Percentiles rank a stretch among this genome's conserved stretches.
These are phyloP conservation scores for Diacarnus erythraeanus DNA, from an alignment of 37 sponge, comb jelly and placozoan genomes.

Conservation along the genomic window DNA sequence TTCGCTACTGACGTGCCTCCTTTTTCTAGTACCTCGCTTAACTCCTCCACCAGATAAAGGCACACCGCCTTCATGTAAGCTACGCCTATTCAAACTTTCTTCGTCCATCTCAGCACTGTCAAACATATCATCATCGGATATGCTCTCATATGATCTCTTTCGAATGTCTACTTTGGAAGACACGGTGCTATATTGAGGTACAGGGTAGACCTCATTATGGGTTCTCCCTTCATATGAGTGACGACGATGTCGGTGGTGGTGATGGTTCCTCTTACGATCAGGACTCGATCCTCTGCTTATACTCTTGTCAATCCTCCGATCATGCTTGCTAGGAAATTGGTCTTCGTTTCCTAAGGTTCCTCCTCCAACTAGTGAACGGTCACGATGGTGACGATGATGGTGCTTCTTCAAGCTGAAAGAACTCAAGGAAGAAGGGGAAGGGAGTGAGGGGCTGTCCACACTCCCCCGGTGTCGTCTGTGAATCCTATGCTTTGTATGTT, in stretches of 20 bases:
- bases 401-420: constrained; percentile 1
- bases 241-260: not conserved
- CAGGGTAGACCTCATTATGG: not conserved
- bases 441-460: not conserved
- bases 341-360: not conserved
- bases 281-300: constrained; percentile 8
- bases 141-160: constrained; percentile 27
- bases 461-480: not conserved
- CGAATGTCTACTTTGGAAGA: constrained; percentile 1
- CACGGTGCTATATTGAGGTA: not conserved
- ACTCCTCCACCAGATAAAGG: not conserved
- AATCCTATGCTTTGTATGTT: not conserved
- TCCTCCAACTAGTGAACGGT: not conserved
- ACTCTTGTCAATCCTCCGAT: not conserved
- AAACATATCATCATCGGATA: constrained; percentile 33
- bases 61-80: not conserved
- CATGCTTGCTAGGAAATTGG: not conserved
- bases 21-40: not conserved
- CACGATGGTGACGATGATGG: not conserved
- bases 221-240: not conserved
- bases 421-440: not conserved
- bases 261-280: not conserved
- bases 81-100: not conserved
- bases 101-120: not conserved
- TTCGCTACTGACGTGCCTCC: not conserved